Evolutionary conservation across 2,888 invertebrate genomes (phyloP).

Genomic region (Matsumyia berberina): DNA sequence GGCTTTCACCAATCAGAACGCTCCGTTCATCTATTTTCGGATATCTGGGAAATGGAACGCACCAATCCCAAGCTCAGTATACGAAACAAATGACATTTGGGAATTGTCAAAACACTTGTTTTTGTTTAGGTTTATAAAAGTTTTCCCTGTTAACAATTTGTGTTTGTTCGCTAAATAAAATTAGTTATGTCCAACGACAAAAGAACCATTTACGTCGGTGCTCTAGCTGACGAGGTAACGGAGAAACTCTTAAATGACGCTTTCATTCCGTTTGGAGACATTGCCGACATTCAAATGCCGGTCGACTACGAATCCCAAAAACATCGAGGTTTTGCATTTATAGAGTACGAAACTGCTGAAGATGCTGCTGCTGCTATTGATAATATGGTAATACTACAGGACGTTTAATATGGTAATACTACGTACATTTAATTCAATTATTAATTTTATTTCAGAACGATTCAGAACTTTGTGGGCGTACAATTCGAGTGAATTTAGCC

Average conservation of each 20-base stretch:
- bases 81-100: conserved; percentile 18
- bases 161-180: not conserved
- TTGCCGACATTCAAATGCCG: conserved; percentile 98
- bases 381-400: conserved; percentile 92
- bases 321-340: conserved; percentile 99
- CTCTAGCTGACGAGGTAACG: conserved; percentile 97
- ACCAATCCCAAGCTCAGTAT: too few species aligned
- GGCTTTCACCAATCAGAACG: too few species aligned
- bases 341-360: conserved; percentile 98
- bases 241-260: conserved; percentile 98
- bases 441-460: conserved; percentile 89
- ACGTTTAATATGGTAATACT: not conserved
- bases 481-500: conserved; percentile 97
- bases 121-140: conserved; percentile 62
- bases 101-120: not conserved
- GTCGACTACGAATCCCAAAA: conserved; percentile 98
- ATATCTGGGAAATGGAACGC: too few species aligned
- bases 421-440: not conserved
- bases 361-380: conserved; percentile 99
- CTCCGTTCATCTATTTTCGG: too few species aligned
- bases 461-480: conserved; percentile 97
- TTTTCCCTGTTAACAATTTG: not conserved
- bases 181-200: conserved; percentile 88
- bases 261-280: conserved; percentile 99
- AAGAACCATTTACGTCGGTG: conserved; percentile 93